These are phyloP conservation scores for Gastracanthus pulcherrimus DNA, from an alignment of 2,888 invertebrate genomes.

Conservation along the genomic window DNA sequence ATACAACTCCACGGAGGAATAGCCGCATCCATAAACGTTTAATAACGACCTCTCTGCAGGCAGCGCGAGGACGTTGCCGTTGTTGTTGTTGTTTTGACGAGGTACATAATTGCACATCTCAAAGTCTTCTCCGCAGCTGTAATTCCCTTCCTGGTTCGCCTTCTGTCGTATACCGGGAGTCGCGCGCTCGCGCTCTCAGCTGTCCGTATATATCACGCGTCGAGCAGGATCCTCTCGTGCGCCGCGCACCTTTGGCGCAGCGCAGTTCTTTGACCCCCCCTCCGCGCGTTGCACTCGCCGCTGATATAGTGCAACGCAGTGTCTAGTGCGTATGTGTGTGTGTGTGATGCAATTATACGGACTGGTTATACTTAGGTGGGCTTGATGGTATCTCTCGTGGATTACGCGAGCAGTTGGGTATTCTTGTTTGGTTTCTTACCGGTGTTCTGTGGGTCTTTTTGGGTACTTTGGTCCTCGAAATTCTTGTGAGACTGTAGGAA, in stretches of 20 bases:
- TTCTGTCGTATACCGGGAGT: too few relatives aligned
- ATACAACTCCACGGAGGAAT: too few relatives aligned
- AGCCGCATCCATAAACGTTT: too few relatives aligned
- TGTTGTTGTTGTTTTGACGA: too few relatives aligned
- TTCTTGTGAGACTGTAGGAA: neutral
- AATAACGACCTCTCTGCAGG: too few relatives aligned
- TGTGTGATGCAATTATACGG: neutral
- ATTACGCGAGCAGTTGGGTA: neutral
- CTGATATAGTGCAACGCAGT: too few relatives aligned
- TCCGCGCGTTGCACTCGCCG: neutral
- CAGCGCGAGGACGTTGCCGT: too few relatives aligned
- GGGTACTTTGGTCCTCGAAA: neutral
- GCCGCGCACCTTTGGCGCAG: slow-evolving; percentile 6
- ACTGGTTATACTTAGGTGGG: too few relatives aligned
- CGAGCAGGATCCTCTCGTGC: neutral
- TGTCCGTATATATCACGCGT: neutral
- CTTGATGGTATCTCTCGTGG: neutral
- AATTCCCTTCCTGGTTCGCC: neutral
- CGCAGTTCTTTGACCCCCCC: slow-evolving; percentile 49
- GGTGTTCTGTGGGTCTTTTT: neutral
- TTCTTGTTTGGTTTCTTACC: neutral
- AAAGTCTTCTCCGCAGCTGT: neutral
- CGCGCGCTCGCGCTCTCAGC: neutral
- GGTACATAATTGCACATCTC: neutral
- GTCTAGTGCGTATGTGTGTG: neutral